phyloP scores from a whole-genome alignment of 2,888 invertebrate genomes.

The Coelogynopora nodosa region DNA sequence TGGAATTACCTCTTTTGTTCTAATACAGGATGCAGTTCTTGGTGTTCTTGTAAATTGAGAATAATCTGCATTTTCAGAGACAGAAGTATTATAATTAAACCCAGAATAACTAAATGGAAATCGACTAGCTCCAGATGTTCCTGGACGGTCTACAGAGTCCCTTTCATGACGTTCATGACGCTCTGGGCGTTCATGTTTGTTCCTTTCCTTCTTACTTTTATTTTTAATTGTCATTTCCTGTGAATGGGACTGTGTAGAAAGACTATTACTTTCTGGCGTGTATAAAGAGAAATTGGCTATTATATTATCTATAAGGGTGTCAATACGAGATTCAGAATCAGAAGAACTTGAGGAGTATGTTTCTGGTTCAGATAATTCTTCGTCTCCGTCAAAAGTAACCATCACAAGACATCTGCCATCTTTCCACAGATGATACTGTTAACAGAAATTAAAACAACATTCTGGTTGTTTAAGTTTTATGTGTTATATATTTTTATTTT shows the following conservation, averaged over 20 bases:
- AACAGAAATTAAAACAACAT: background rate
- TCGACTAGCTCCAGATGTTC: background rate
- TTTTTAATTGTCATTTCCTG: conserved; percentile 38
- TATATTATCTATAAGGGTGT: conserved; percentile 34
- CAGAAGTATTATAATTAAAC: background rate
- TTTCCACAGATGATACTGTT: background rate
- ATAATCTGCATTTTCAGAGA: background rate
- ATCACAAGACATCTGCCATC: conserved; percentile 39
- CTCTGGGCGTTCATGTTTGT: conserved; percentile 37
- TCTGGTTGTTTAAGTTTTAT: too few relatives aligned
- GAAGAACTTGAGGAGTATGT: conserved; percentile 36
- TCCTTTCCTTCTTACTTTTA: conserved; percentile 24
- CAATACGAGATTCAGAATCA: conserved; percentile 32
- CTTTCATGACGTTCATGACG: conserved; percentile 19
- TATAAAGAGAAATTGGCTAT: conserved; percentile 32
- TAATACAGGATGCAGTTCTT: background rate
- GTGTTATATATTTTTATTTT: too few relatives aligned
- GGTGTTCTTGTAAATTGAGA: background rate
- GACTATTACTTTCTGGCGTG: background rate
- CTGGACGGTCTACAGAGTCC: background rate
- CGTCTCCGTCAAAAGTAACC: conserved; percentile 29
- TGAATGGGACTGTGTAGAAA: background rate
- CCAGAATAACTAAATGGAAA: conserved; percentile 18
- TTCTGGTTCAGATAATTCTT: conserved; percentile 33
- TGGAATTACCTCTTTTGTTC: background rate